These are phyloP conservation scores for Leucania comma DNA, from an alignment of 2,888 invertebrate species.

Conservation along the genomic window DNA sequence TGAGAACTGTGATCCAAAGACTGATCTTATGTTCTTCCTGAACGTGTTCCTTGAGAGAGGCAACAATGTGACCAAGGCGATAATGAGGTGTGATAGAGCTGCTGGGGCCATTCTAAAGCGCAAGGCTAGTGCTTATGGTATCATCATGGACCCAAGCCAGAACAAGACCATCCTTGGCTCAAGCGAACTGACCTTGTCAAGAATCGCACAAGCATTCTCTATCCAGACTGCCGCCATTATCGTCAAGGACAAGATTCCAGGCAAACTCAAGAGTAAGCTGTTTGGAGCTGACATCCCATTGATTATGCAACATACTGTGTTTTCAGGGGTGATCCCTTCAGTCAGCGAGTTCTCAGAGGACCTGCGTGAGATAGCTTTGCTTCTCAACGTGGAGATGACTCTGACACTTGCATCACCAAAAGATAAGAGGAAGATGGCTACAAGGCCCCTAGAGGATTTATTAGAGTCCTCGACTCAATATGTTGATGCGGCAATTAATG, in stretches of 20 bases:
- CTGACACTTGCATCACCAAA: neutral
- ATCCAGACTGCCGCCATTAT: neutral
- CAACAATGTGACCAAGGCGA: neutral
- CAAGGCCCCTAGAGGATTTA: neutral
- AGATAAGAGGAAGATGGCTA: neutral
- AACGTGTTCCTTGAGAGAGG: too few relatives aligned
- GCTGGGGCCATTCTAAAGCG: neutral
- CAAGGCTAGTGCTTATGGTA: neutral
- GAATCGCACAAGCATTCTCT: too few relatives aligned
- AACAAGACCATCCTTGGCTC: neutral
- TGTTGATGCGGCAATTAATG: neutral
- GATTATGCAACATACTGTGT: neutral
- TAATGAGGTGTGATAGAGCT: neutral
- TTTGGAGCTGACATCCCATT: neutral
- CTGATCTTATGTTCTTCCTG: neutral
- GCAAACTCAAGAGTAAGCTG: neutral
- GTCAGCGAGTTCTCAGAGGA: neutral
- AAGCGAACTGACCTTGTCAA: neutral
- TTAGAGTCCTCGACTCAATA: neutral
- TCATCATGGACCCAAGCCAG: neutral
- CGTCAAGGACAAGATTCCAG: neutral
- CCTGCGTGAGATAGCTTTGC: neutral
- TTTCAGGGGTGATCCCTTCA: neutral
- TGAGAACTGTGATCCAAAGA: neutral
- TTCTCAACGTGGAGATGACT: neutral